Conservation (phyloP, 2,888 invertebrate species). For the Anodontia alba region DNA sequence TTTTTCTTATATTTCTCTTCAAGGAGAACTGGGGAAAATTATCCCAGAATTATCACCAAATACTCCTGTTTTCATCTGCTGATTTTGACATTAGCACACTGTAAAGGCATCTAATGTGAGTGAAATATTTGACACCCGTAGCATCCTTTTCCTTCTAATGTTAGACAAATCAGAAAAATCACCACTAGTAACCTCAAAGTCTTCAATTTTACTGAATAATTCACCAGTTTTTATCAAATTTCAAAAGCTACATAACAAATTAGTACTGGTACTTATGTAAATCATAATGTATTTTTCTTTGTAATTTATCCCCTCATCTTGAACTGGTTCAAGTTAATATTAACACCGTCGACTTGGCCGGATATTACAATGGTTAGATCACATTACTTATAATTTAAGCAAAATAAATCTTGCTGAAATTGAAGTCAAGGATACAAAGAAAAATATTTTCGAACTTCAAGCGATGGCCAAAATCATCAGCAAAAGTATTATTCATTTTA, state of each 20-base stretch:
- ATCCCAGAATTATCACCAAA: too few species aligned
- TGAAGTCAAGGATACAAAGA: background rate
- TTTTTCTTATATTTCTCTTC: too few species aligned
- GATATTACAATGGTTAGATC: background rate
- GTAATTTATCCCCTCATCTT: slow-evolving; percentile 2
- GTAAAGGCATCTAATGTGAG: background rate
- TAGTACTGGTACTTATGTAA: slow-evolving; percentile 1
- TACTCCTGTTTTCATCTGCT: too few species aligned
- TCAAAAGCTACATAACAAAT: slow-evolving; percentile 16
- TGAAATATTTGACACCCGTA: background rate
- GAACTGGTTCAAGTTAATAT: background rate
- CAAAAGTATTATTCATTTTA: too few species aligned
- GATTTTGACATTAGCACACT: too few species aligned
- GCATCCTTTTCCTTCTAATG: background rate
- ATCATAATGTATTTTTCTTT: slow-evolving; percentile 13
- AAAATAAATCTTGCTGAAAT: slow-evolving; percentile 6
- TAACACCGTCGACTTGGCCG: slow-evolving; percentile 2
- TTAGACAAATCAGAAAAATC: background rate
- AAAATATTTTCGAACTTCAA: too few species aligned
- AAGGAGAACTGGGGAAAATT: too few species aligned
- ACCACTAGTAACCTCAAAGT: slow-evolving; percentile 6
- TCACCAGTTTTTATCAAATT: slow-evolving; percentile 11
- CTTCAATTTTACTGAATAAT: slow-evolving; percentile 7
- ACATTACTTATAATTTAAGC: background rate
- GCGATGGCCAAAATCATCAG: too few species aligned